Base-by-base conservation (phyloP, 2,113 vertebrate genomes). In the Ariopsis seemanni region DNA sequence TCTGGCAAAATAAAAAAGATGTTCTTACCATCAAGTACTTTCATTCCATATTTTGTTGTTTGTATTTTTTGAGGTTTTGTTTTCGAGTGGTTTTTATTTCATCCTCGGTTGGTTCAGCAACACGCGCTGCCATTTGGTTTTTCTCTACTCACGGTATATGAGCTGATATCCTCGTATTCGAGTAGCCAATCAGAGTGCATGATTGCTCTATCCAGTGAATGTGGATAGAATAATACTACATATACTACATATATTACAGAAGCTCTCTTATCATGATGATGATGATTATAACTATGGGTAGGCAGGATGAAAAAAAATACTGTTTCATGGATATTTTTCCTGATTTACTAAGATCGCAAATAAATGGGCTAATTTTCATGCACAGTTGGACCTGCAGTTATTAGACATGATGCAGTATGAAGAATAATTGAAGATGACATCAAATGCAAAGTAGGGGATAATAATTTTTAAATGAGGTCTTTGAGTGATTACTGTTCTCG, bases 391-490 rank as follows among this genome's bases (percentile, higher is more conserved):
- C 14, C 55, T 58, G n/a, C 53, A 20, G 78, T 42, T 20, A 34
- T 17, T 34, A 20, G 3, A 50, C 74, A 53, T 6, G 74, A 77
- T 53, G 71, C 42, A 67, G 10, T 72, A 71, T 1, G 30, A 52
- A n/a, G 20, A 75, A 75, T 53, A 25, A 78, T 53, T 15, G 52
- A 53, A 25, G 25, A 14, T 78, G 50, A 78, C 1, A 14, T 78
- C 25, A n/a, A n/a, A 77, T 52, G 71, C 71, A 48, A 77, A 78
- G 25, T 53, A 78, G 3, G 2, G 72, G 20, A n/a, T 27, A 15
- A 50, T 48, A 74, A 53, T 78, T n/a, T 78, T 78, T n/a, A 77
- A 77, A 77, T 77, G 22, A 52, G 34, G 50, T 77, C 10, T 77
- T 77, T 77, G 48, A 25, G 48, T 75, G 48, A 77, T 52, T 52